Evolutionary conservation across 2,797 vertebrate species (phyloP), one percentile per base, ranked within the genome.

Genomic region (Cyclura pinguis): DNA sequence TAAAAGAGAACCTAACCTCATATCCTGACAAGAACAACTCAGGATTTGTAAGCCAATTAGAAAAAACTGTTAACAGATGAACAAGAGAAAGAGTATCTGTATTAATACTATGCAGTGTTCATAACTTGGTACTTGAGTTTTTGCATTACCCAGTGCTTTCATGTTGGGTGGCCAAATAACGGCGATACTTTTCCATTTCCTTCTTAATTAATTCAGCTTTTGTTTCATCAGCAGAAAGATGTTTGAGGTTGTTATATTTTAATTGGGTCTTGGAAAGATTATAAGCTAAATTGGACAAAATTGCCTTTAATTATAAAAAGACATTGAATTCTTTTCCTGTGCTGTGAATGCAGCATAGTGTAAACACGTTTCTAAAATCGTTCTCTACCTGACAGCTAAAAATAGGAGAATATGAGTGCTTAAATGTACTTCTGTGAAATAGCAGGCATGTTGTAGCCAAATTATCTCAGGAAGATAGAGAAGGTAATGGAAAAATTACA

Each of bases 301-400:
- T 92, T 91, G 18, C n/a, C 38, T 92, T 95, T 88, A 91, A 62
- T 62, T 78, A 29, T 55, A 86, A 62, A 84, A 93, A 74, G 5
- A 76, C 50, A 22, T 89, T 59, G 10, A 69, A 88, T 78, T 87
- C 13, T 92, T 93, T 92, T 90, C 72, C 80, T 87, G 8, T 35
- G 88, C 84, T 87, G 8, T 38, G 89, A 89, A 89, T 1, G 80
- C 93, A 95, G 80, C 35, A 64, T 92, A 29, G 47, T 91, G 72
- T 92, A 94, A 91, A 87, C 72, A 88, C 47, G 72, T 84, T 88
- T 87, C 62, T 52, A 80, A 93, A 95, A 93, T 94, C 73, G 69
- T 52, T 73, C 22, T 94, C 29, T 86, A 88, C 77, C 89, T 93
- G 20, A 82, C 90, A 92, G 84, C 82, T 92, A 93, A 90, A 57